phyloP scores from a whole-genome alignment of 2,797 vertebrate genomes.

The Typhlichthys eigenmanni region DNA sequence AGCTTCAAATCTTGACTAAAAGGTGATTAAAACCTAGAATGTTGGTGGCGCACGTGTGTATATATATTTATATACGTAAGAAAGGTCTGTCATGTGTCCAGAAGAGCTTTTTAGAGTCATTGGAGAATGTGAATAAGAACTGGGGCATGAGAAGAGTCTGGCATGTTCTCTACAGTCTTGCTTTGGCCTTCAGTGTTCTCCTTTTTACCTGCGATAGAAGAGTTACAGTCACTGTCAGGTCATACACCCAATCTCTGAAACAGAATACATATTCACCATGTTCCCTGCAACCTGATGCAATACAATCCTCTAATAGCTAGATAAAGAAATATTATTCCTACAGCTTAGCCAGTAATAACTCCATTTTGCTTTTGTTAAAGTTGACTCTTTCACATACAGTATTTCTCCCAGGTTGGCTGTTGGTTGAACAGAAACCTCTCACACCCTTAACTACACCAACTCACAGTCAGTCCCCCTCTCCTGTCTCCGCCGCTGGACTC shows the following conservation, averaged over 20 bases:
- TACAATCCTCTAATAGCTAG: too few relatives aligned
- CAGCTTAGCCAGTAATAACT: too few relatives aligned
- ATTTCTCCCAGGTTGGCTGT: neutral
- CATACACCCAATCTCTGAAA: neutral
- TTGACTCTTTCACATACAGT: neutral
- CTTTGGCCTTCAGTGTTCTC: conserved; percentile 60
- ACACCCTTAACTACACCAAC: conserved; percentile 26
- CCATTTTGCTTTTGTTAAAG: neutral
- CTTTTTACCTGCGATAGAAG: conserved; percentile 88
- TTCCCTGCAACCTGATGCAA: too few relatives aligned
- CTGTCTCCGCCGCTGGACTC: conserved; percentile 58
- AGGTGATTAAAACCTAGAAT: conserved; percentile 81
- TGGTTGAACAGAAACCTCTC: neutral
- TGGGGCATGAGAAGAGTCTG: conserved; percentile 73
- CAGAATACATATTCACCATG: neutral
- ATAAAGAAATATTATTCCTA: too few relatives aligned
- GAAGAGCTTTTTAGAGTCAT: conserved; percentile 83
- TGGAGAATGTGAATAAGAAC: conserved; percentile 78
- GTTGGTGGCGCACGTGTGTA: conserved; percentile 43
- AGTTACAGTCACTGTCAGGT: neutral
- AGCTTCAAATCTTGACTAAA: conserved; percentile 79
- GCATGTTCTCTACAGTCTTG: conserved; percentile 75
- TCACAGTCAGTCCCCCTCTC: conserved; percentile 66
- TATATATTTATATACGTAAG: conserved; percentile 47
- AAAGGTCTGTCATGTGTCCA: conserved; percentile 72